A percentile compares a stretch with the other conserved stretches of the same genome.
These are phyloP conservation scores for Erythrocercus mccallii DNA, from an alignment of 2,113 vertebrate species.

Conservation along the genomic window DNA sequence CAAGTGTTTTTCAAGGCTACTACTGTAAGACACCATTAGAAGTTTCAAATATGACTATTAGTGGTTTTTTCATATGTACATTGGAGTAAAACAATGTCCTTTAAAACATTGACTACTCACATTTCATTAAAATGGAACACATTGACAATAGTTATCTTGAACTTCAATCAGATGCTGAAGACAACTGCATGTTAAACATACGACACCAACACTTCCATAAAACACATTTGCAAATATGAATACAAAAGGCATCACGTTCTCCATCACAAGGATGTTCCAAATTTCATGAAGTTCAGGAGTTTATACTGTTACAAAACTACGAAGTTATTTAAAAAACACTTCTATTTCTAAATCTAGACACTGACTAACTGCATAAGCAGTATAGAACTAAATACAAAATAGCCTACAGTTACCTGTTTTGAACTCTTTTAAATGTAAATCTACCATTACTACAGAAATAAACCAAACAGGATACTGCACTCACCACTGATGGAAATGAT, in stretches of 20 bases:
- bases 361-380: background rate
- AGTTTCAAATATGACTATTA: background rate
- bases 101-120: background rate
- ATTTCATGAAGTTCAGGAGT: background rate
- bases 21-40: background rate
- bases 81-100: background rate
- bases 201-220: background rate
- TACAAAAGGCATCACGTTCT: background rate
- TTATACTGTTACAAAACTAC: background rate
- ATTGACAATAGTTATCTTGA: background rate
- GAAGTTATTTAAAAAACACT: background rate
- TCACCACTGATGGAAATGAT: background rate
- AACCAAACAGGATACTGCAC: background rate
- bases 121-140: background rate
- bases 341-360: background rate
- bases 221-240: background rate
- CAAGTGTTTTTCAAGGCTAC: background rate
- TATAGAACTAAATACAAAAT: background rate
- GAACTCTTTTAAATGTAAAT: background rate
- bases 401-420: background rate
- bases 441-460: background rate
- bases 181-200: background rate
- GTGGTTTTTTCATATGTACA: background rate
- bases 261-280: background rate
- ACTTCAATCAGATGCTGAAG: background rate